Evolutionary conservation across 2,888 invertebrate genomes (phyloP).

Genomic region (Lordiphosa andalusiaca): DNA sequence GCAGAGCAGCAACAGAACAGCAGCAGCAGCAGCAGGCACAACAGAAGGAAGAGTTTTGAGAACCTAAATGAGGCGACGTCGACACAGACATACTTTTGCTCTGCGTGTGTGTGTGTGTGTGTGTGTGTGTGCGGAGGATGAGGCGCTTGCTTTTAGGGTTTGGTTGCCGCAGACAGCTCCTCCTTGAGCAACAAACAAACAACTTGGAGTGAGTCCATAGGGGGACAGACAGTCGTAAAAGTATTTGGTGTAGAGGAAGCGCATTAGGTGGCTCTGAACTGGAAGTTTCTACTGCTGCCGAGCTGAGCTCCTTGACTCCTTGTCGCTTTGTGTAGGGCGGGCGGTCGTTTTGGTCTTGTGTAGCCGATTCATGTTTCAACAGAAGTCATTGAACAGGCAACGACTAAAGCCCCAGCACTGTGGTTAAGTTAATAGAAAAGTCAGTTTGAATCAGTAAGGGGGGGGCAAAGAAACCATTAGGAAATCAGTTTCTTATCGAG

Average conservation of each 20-base stretch:
- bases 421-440: not conserved
- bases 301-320: slow-evolving; percentile 42
- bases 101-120: slow-evolving; percentile 46
- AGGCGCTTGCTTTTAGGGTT: slow-evolving; percentile 23
- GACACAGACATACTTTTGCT: slow-evolving; percentile 72
- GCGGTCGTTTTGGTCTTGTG: slow-evolving; percentile 42
- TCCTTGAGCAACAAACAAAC: slow-evolving; percentile 29
- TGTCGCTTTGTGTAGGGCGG: slow-evolving; percentile 21
- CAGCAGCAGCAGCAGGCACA: slow-evolving; percentile 10
- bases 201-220: slow-evolving; percentile 5
- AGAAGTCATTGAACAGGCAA: slow-evolving; percentile 77
- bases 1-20: slow-evolving; percentile 49
- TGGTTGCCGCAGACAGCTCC: slow-evolving; percentile 56
- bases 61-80: slow-evolving; percentile 69
- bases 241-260: slow-evolving; percentile 69
- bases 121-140: slow-evolving; percentile 29
- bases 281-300: slow-evolving; percentile 24
- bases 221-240: slow-evolving; percentile 49
- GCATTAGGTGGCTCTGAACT: slow-evolving; percentile 58
- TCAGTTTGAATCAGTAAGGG: no score
- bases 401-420: slow-evolving; percentile 29
- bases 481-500: no score
- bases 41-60: slow-evolving; percentile 70
- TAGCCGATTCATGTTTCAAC: slow-evolving; percentile 72
- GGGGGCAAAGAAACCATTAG: no score